A percentile compares a stretch with the other conserved stretches of the same genome.
These are phyloP conservation scores for Stegana nigrithorax DNA, from an alignment of 2,888 invertebrate species.

Conservation along the genomic window DNA sequence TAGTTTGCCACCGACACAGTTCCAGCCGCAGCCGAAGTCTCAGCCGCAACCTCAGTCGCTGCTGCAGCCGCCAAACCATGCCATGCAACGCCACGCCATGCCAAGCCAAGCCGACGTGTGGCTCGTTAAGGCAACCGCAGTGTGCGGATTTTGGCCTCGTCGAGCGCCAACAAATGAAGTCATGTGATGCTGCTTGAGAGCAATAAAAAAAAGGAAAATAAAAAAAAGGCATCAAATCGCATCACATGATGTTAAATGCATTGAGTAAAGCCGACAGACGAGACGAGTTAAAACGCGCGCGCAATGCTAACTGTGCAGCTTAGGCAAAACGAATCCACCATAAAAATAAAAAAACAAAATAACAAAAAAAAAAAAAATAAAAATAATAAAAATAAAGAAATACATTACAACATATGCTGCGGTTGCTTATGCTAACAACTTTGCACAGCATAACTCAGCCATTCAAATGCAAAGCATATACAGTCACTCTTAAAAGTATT, in stretches of 20 bases:
- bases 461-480: background rate
- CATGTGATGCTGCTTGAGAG: background rate
- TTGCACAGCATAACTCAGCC: background rate
- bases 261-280: background rate
- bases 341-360: background rate
- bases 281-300: too few species aligned
- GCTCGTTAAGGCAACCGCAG: constrained; percentile 25
- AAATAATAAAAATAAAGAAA: too few species aligned
- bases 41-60: background rate
- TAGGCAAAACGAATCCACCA: background rate
- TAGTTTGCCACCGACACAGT: constrained; percentile 2
- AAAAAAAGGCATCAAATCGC: background rate
- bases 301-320: background rate
- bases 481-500: background rate
- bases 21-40: background rate
- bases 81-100: too few species aligned
- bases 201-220: background rate
- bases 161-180: background rate
- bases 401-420: background rate
- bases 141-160: constrained; percentile 45
- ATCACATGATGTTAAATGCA: background rate
- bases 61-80: constrained; percentile 12
- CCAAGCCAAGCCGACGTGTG: constrained; percentile 16
- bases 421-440: constrained; percentile 9
- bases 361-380: background rate